A percentile compares a stretch with the other conserved stretches of the same genome.
Conservation (phyloP, 2,888 invertebrate species). For the Glaucopsyche alexis region DNA sequence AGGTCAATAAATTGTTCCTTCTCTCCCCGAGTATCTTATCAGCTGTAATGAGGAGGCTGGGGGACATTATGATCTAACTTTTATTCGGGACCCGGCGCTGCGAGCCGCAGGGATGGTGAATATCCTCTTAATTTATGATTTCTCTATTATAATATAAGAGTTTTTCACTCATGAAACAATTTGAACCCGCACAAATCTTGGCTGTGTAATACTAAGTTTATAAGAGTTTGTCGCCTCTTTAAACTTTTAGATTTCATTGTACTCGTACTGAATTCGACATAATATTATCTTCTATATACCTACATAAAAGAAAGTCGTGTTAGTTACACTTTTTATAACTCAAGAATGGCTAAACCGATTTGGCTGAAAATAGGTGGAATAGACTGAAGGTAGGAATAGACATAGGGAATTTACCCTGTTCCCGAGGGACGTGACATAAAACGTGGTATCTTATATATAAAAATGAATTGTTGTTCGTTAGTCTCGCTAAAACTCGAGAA, state of each 20-base stretch:
- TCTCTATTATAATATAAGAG: slow-evolving; percentile 7
- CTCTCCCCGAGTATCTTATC: slow-evolving; percentile 21
- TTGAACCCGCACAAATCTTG: slow-evolving; percentile 1
- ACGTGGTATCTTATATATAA: no score
- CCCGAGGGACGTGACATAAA: no score
- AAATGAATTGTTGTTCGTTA: no score
- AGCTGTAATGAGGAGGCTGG: slow-evolving; percentile 17
- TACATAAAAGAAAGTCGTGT: no score
- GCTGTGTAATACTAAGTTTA: neutral
- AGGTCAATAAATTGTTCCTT: slow-evolving; percentile 31
- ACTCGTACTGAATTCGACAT: neutral
- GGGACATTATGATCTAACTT: slow-evolving; percentile 29
- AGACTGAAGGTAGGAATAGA: no score
- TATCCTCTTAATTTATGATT: slow-evolving; percentile 13
- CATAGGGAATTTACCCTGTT: no score
- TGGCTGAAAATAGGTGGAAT: no score
- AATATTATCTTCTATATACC: no score
- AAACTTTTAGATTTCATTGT: neutral
- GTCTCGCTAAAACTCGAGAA: no score
- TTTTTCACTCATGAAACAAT: slow-evolving; percentile 1
- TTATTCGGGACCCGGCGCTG: slow-evolving; percentile 11
- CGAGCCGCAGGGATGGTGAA: neutral
- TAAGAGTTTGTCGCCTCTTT: neutral
- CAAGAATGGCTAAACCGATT: no score
- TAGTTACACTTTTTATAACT: no score